Evolutionary conservation across 2,113 vertebrate species (phyloP), one percentile per base, ranked within the genome.

Genomic region (Dendrocopos noguchii): DNA sequence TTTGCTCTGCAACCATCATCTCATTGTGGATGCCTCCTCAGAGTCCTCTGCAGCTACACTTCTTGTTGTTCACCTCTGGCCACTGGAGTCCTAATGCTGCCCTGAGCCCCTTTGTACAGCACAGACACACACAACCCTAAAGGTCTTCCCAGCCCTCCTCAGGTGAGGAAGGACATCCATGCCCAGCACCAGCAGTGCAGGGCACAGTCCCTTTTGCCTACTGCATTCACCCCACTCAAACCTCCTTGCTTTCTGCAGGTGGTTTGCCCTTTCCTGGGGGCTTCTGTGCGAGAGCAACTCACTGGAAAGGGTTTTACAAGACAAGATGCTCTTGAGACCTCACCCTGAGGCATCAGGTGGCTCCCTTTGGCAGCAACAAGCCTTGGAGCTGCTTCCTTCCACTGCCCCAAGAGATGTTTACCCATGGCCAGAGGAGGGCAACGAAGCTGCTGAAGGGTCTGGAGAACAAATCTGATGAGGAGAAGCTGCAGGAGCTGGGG

Each of bases 121-220:
- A 39, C 39, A 39, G 39, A 12, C 39, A 39, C 39, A 39, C 39
- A 39, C 39, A 39, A 39, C 10, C 39, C 39, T 39, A 9, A 29
- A 85, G 10, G 2, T 27, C 42, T 16, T 57, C n/a, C 36, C 87
- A 11, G 22, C 14, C 10, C 29, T 9, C 21, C 20, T 56, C 17
- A 8, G 14, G 7, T 10, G 24, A 9, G 66, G 18, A 31, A 56
- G 31, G 39, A 53, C 25, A 31, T 31, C 56, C 2, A 0, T 15
- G 12, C 27, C 33, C 4, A 10, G 4, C 36, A n/a, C 6, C 0
- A 0, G 15, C 73, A 12, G 15, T 47, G 27, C 4, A 4, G 22
- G 8, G 65, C 36, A 4, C 39, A 13, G 11, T 1, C 4, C 33
- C 46, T 44, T 57, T 17, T 20, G 39, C 33, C 36, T 0, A 0